Percentiles rank a stretch among this genome's conserved stretches.
Conservation (phyloP, 2,797 vertebrate genomes). For the Galago senegalensis region DNA sequence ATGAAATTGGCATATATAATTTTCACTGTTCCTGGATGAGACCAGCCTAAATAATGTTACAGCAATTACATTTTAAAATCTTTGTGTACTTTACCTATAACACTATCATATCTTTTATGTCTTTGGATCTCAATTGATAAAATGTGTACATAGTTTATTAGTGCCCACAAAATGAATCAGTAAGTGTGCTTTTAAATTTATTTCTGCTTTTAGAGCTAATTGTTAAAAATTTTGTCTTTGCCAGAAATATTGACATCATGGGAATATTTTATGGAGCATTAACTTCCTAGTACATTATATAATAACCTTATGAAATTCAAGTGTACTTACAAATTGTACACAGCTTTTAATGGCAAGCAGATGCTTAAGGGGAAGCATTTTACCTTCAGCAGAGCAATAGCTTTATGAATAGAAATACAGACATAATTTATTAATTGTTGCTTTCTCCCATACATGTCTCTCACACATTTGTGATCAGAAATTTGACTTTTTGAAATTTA, state of each 20-base stretch:
- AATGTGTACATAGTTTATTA: conserved; percentile 54
- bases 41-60: conserved; percentile 27
- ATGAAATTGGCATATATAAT: conserved; percentile 55
- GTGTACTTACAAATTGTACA: conserved; percentile 51
- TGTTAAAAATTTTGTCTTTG: conserved; percentile 67
- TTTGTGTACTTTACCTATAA: conserved; percentile 52
- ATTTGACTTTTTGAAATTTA: conserved; percentile 63
- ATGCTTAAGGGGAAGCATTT: conserved; percentile 54
- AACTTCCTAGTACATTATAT: conserved; percentile 53
- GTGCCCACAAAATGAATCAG: conserved; percentile 45
- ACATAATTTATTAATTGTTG: conserved; percentile 66
- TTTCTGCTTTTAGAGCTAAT: conserved; percentile 67
- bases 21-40: conserved; percentile 60
- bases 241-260: conserved; percentile 58
- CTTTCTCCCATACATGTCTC: conserved; percentile 57
- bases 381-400: conserved; percentile 45
- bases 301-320: conserved; percentile 71
- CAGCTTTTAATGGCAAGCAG: conserved; percentile 47
- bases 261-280: conserved; percentile 61
- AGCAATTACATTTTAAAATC: conserved; percentile 52
- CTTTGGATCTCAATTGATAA: conserved; percentile 62
- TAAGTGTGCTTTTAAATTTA: conserved; percentile 67
- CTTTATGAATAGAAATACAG: conserved; percentile 69
- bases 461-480: conserved; percentile 50
- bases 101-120: conserved; percentile 17